phyloP scores from a whole-genome alignment of 2,888 invertebrate species.

The Troides helena region DNA sequence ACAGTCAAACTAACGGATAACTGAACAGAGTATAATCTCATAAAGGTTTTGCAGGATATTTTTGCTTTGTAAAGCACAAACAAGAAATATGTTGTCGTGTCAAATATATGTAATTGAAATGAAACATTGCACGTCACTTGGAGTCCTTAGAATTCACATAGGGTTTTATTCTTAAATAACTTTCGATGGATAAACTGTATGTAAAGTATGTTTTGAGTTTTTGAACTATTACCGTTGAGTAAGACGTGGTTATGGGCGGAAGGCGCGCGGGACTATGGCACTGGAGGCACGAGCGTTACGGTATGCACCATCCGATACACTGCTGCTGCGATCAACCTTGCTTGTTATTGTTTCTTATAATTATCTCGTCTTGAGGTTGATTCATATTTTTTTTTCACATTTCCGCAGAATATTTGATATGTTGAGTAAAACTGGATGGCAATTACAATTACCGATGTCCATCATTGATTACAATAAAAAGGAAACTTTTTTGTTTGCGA shows the following conservation, averaged over 20 bases:
- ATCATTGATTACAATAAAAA: no score
- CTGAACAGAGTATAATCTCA: conserved; percentile 48
- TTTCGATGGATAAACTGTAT: conserved; percentile 14
- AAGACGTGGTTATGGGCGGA: conserved; percentile 51
- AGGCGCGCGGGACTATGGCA: conserved; percentile 50
- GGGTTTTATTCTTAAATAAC: conserved; percentile 29
- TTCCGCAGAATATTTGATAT: conserved; percentile 41
- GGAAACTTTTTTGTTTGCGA: no score
- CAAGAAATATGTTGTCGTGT: conserved; percentile 47
- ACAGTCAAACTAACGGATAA: conserved; percentile 48
- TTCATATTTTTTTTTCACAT: conserved; percentile 32
- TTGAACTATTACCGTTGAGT: background rate
- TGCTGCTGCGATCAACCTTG: conserved; percentile 54
- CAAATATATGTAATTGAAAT: conserved; percentile 59
- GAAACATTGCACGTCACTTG: conserved; percentile 66
- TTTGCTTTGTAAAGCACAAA: conserved; percentile 49
- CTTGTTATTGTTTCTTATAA: conserved; percentile 55
- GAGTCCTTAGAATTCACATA: conserved; percentile 56
- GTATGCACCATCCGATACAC: conserved; percentile 53
- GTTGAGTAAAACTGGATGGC: conserved; percentile 17
- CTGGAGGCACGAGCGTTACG: conserved; percentile 46
- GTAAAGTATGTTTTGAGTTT: conserved; percentile 3
- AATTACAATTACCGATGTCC: background rate
- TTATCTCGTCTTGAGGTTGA: conserved; percentile 55
- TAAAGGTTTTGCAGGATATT: conserved; percentile 32